A percentile compares a stretch with the other conserved stretches of the same genome.
Evolutionary conservation across 2,797 vertebrate genomes (phyloP).

Genomic region (Cynodonichthys magdalenae): DNA sequence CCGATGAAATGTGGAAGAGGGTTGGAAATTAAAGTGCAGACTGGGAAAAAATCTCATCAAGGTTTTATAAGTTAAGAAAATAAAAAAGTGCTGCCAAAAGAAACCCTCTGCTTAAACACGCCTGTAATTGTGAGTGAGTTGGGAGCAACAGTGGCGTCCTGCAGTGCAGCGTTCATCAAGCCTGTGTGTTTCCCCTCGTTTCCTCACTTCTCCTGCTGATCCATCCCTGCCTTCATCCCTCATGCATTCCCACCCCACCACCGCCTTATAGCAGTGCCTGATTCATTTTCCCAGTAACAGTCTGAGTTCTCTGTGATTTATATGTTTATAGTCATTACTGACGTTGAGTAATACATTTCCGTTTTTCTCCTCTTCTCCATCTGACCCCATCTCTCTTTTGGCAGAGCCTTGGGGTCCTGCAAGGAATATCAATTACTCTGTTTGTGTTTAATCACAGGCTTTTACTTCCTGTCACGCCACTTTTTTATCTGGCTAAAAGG

Average conservation of each 20-base stretch:
- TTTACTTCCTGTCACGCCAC: conserved; percentile 36
- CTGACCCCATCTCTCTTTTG: conserved; percentile 69
- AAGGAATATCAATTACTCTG: conserved; percentile 82
- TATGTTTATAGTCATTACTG: conserved; percentile 85
- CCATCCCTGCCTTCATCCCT: conserved; percentile 47
- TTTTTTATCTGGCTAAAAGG: conserved; percentile 33
- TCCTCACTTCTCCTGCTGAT: conserved; percentile 41
- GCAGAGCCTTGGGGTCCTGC: conserved; percentile 63
- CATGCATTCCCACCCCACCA: conserved; percentile 42
- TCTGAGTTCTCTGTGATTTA: conserved; percentile 78
- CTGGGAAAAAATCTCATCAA: conserved; percentile 4
- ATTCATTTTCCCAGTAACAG: conserved; percentile 73
- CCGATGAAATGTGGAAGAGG: background rate
- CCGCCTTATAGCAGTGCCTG: conserved; percentile 55
- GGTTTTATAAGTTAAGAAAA: conserved; percentile 21
- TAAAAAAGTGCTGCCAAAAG: conserved; percentile 16
- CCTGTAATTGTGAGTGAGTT: conserved; percentile 48
- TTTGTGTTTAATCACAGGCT: conserved; percentile 74
- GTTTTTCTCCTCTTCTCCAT: conserved; percentile 56
- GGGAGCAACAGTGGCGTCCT: conserved; percentile 41
- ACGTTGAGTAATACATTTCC: conserved; percentile 83
- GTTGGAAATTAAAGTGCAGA: conserved; percentile 7
- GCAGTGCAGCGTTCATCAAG: conserved; percentile 39
- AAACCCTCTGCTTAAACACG: conserved; percentile 26
- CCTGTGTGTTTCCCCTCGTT: conserved; percentile 34